Conservation (phyloP, 2,888 invertebrate species). For the Agonopterix subpropinquella region DNA sequence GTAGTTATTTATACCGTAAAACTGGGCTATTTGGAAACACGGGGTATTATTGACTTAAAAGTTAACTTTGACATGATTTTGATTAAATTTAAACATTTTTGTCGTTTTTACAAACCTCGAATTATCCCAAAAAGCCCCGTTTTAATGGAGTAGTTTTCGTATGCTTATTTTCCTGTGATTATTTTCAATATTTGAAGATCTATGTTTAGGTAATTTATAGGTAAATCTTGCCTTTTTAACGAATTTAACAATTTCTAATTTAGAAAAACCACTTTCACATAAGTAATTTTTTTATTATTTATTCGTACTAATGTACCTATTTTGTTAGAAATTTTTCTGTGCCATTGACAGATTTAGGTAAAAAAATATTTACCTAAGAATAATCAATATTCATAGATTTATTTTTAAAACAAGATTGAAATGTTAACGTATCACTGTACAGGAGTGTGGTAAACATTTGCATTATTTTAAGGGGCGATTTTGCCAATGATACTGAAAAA, state of each 20-base stretch:
- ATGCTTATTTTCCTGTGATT: conserved; percentile 31
- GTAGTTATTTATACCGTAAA: too few relatives aligned
- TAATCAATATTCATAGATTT: not conserved
- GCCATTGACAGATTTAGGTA: conserved; percentile 24
- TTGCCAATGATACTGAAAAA: too few relatives aligned
- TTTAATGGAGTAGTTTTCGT: too few relatives aligned
- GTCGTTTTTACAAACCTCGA: too few relatives aligned
- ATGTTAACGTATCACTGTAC: not conserved
- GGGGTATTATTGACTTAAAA: too few relatives aligned
- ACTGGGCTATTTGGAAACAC: too few relatives aligned
- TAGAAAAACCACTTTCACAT: not conserved
- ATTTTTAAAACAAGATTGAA: not conserved
- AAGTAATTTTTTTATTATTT: conserved; percentile 19
- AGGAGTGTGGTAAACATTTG: not conserved
- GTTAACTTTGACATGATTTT: too few relatives aligned
- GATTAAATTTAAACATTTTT: too few relatives aligned
- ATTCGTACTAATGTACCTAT: conserved; percentile 16
- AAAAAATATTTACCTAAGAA: not conserved
- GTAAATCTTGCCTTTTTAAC: conserved; percentile 55
- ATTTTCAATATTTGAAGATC: conserved; percentile 28
- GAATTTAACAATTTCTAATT: conserved; percentile 46
- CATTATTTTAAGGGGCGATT: too few relatives aligned
- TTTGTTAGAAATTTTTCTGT: conserved; percentile 30
- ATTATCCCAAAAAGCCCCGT: too few relatives aligned
- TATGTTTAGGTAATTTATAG: conserved; percentile 15